Conservation (phyloP, 2,113 vertebrate species). For the Monopterus albus region DNA sequence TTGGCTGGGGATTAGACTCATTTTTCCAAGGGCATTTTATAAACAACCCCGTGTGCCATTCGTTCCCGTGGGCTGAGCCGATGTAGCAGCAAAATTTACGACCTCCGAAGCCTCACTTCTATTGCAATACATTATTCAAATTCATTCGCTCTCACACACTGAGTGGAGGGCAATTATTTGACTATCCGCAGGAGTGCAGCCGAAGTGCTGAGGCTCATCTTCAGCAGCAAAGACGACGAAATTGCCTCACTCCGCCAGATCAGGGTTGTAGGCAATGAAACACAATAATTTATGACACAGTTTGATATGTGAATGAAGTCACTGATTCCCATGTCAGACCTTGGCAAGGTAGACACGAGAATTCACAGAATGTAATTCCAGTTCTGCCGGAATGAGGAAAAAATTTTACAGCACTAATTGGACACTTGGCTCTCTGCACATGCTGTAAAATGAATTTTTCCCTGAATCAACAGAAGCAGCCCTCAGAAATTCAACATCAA, state of each 20-base stretch:
- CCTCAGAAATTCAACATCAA: slow-evolving; percentile 50
- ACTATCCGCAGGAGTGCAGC: slow-evolving; percentile 75
- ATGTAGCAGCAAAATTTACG: slow-evolving; percentile 77
- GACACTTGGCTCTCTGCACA: slow-evolving; percentile 59
- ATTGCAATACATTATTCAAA: slow-evolving; percentile 80
- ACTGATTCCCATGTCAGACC: slow-evolving; percentile 70
- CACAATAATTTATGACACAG: slow-evolving; percentile 70
- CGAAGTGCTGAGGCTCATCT: slow-evolving; percentile 56
- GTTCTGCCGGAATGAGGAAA: slow-evolving; percentile 35
- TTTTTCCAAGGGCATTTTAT: slow-evolving; percentile 82
- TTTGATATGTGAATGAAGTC: slow-evolving; percentile 75
- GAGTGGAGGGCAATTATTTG: slow-evolving; percentile 72
- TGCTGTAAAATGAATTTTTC: slow-evolving; percentile 70
- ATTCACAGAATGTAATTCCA: slow-evolving; percentile 64
- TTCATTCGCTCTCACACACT: slow-evolving; percentile 66
- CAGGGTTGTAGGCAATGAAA: slow-evolving; percentile 71
- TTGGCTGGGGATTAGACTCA: slow-evolving; percentile 78
- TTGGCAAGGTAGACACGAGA: slow-evolving; percentile 56
- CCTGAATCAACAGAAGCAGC: slow-evolving; percentile 72
- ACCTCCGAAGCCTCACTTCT: slow-evolving; percentile 72
- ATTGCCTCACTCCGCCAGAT: slow-evolving; percentile 64
- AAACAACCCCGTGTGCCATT: slow-evolving; percentile 76
- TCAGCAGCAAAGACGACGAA: slow-evolving; percentile 56
- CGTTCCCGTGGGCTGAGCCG: slow-evolving; percentile 70
- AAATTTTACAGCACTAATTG: slow-evolving; percentile 68